Evolutionary conservation across 2,888 invertebrate genomes (phyloP), one percentile per base, ranked within the genome.

Genomic region (Trissoscelio sp.): DNA sequence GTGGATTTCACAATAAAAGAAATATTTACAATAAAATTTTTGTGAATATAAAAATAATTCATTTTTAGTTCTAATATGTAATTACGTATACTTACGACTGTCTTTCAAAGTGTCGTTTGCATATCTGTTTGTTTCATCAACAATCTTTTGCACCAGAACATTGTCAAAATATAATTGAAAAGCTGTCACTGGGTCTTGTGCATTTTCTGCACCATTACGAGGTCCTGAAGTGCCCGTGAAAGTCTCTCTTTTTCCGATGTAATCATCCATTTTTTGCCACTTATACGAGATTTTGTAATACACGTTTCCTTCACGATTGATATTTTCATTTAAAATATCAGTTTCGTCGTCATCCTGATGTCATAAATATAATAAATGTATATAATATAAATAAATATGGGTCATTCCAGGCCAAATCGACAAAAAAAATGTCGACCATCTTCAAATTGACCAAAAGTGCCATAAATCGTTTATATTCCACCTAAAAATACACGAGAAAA

Each of bases 251-350:
- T 1, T 11, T 7, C 9, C 37, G 1, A 14, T 14, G 16, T 66
- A 66, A 66, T 66, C 14, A 1, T 66, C 39, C 51, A 66, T 66
- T 11, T 11, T 24, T 64, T 64, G 5, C 64, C 64, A 48, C 24
- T 24, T 3, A 24, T 4, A 24, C 24, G 24, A 4, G 24, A 4
- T 4, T 24, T 24, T 24, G 24, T 24, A 24, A 3, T 24, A 3
- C 24, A 24, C 24, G 24, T n/a, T n/a, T n/a, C n/a, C n/a, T n/a
- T n/a, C n/a, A n/a, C n/a, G n/a, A n/a, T n/a, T n/a, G n/a, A n/a
- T n/a, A n/a, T n/a, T n/a, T n/a, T n/a, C n/a, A n/a, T n/a, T n/a
- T n/a, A n/a, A n/a, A n/a, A n/a, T n/a, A n/a, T n/a, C n/a, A n/a
- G n/a, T n/a, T n/a, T n/a, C n/a, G n/a, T n/a, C n/a, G n/a, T n/a